These are phyloP conservation scores for Planococcus citri DNA, from an alignment of 1,140 invertebrate species.

Conservation along the genomic window DNA sequence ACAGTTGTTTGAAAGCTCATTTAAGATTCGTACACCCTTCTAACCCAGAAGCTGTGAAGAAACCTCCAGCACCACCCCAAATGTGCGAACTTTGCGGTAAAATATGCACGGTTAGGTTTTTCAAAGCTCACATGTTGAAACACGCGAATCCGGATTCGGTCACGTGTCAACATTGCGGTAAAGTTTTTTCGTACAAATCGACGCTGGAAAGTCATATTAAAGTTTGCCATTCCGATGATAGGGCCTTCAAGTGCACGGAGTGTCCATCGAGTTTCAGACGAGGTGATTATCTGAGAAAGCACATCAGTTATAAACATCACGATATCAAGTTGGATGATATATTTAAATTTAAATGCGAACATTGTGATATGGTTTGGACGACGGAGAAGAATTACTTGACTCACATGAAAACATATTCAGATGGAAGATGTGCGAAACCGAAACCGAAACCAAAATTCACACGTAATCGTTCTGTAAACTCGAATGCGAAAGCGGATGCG, in stretches of 20 bases:
- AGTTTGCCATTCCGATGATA: not conserved
- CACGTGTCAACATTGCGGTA: not conserved
- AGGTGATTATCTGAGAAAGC: not conserved
- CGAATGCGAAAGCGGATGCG: no score
- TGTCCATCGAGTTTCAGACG: not conserved
- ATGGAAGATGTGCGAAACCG: not conserved
- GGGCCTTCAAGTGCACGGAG: not conserved
- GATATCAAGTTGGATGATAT: not conserved
- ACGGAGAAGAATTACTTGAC: not conserved
- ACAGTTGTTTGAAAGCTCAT: not conserved
- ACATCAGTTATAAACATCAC: not conserved
- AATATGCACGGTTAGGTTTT: not conserved
- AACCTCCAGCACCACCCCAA: no score
- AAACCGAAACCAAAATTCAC: not conserved
- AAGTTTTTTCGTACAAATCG: not conserved
- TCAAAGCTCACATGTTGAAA: not conserved
- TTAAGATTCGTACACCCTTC: not conserved
- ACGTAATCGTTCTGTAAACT: not conserved
- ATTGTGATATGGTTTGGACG: not conserved
- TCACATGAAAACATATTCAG: not conserved
- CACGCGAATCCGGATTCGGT: not conserved
- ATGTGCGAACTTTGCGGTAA: constrained; percentile 5
- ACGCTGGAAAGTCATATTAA: not conserved
- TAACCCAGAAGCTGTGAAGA: not conserved
- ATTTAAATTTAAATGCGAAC: not conserved